phyloP scores from a whole-genome alignment of 2,888 invertebrate species.

The Chelonus formosanus region DNA sequence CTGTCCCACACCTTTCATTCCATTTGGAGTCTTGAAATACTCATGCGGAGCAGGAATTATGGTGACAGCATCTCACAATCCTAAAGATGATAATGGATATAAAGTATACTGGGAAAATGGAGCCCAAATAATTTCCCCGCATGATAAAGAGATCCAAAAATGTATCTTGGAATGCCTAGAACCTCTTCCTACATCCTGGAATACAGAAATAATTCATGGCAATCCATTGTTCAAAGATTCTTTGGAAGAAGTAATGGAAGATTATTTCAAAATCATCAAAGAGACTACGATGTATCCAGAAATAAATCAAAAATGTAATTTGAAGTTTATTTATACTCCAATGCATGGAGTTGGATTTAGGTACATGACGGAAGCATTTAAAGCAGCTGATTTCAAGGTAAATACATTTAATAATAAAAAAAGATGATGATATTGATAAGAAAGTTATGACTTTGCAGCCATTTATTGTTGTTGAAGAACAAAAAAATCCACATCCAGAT shows the following conservation, averaged over 20 bases:
- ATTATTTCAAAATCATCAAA: slow-evolving; percentile 74
- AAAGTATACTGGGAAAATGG: slow-evolving; percentile 98
- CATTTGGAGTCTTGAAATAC: slow-evolving; percentile 81
- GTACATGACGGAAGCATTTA: slow-evolving; percentile 79
- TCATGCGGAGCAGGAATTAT: slow-evolving; percentile 87
- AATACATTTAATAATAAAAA: neutral
- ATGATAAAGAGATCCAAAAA: slow-evolving; percentile 86
- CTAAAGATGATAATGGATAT: slow-evolving; percentile 95
- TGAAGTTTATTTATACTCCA: slow-evolving; percentile 88
- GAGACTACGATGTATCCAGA: slow-evolving; percentile 68
- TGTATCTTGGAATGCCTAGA: slow-evolving; percentile 79
- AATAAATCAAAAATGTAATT: slow-evolving; percentile 68
- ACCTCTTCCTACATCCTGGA: slow-evolving; percentile 84
- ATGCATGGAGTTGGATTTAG: slow-evolving; percentile 97
- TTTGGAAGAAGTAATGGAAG: slow-evolving; percentile 71
- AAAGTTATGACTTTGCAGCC: slow-evolving; percentile 59
- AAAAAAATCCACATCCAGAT: slow-evolving; percentile 92
- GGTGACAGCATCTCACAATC: slow-evolving; percentile 96
- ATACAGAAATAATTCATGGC: slow-evolving; percentile 69
- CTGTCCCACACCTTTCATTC: slow-evolving; percentile 93
- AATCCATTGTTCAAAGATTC: slow-evolving; percentile 75
- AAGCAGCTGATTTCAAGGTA: slow-evolving; percentile 78
- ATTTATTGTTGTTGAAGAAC: slow-evolving; percentile 75
- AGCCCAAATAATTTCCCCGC: slow-evolving; percentile 92
- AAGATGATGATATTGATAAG: too few relatives aligned